phyloP scores from a whole-genome alignment of 2,113 vertebrate genomes.

The Chaenocephalus aceratus region DNA sequence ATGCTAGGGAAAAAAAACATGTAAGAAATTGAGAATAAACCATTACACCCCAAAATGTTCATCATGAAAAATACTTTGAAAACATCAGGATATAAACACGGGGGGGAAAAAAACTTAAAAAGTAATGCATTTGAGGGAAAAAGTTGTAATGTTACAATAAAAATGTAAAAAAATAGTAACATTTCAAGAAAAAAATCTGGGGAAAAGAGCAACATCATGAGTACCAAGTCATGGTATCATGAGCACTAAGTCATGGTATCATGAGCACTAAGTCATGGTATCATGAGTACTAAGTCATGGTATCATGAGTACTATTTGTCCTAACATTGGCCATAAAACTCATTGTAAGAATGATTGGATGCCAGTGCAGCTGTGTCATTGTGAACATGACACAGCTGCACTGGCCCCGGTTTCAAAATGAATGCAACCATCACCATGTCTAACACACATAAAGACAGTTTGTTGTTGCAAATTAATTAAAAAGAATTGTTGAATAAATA shows the following conservation, averaged over 20 bases:
- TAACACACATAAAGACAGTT: not conserved
- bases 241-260: too few relatives aligned
- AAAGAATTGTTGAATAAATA: conserved; percentile 14
- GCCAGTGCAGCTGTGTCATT: not conserved
- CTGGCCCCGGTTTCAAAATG: not conserved
- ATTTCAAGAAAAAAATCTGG: not conserved
- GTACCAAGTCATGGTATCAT: not conserved
- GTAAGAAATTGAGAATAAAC: too few relatives aligned
- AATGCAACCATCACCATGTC: conserved; percentile 28
- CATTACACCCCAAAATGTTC: too few relatives aligned
- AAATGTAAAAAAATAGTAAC: not conserved
- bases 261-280: not conserved
- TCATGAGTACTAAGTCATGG: not conserved
- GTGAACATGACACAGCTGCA: not conserved
- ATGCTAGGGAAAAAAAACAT: not conserved
- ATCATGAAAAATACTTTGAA: too few relatives aligned
- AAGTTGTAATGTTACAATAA: not conserved
- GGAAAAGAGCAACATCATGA: not conserved
- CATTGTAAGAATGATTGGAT: not conserved
- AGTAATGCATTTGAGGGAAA: too few relatives aligned
- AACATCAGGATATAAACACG: too few relatives aligned
- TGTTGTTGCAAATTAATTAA: not conserved
- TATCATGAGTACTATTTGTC: not conserved
- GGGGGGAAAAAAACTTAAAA: not conserved
- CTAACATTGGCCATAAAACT: not conserved